Evolutionary conservation across 2,113 vertebrate species (phyloP), one percentile per base, ranked within the genome.

Genomic region (Notarius quadriscutis): DNA sequence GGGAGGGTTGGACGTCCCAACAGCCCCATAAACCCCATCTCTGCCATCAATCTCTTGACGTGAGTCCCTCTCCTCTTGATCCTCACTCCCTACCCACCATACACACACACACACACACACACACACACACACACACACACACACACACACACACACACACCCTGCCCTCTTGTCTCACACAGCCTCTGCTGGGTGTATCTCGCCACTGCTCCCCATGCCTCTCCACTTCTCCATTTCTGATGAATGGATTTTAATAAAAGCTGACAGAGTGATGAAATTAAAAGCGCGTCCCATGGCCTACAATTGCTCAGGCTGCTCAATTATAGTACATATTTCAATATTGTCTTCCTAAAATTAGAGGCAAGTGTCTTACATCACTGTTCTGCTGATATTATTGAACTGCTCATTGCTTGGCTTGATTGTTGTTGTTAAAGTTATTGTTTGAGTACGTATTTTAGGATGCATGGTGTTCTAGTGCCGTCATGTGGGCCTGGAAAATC

Each of bases 211-310:
- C 87, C 25, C 41, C 81, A 69, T 15, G 65, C 72, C 81, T 65
- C 86, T 82, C 84, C 84, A 81, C 62, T 84, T 87, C 90, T 92
- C 91, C 88, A 90, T 90, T 91, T 88, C 90, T 94, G 95, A 96
- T 93, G 90, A 95, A 96, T 95, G 93, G 92, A 92, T 94, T 95
- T 96, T 96, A 95, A 96, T 96, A 95, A 95, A 94, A 94, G 89
- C 91, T 94, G 95, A 95, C 92, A 93, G 93, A 95, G 93, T 92
- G 92, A 95, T 94, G 93, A 95, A 95, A 96, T 95, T 95, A 95
- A 95, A 95, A 93, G 94, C 91, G 92, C 92, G 89, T 94, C 92
- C 93, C 92, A 89, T 93, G 94, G 93, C 90, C 91, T 87, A 90
- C 93, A 87, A 91, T 93, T 92, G 91, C 93, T 93, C 91, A 91